Percentiles rank a stretch among this genome's conserved stretches.
Evolutionary conservation across 1,140 invertebrate genomes (phyloP).

Genomic region (Ptiloglossa arizonensis): DNA sequence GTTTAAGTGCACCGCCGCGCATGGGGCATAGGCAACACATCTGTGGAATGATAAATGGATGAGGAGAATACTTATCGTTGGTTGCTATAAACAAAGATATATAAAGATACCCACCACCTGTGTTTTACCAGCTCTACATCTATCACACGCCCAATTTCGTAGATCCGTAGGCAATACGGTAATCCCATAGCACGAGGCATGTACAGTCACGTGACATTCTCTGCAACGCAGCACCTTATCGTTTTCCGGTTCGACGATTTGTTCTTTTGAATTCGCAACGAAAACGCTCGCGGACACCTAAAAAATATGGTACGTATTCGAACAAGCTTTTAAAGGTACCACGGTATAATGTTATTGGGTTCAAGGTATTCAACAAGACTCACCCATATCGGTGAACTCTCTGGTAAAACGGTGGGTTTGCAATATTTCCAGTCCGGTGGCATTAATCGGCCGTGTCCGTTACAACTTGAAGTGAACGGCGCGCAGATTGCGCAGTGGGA

Average conservation of each 20-base stretch:
- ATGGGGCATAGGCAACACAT: slow-evolving; percentile 83
- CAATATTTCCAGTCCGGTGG: slow-evolving; percentile 78
- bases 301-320: background rate
- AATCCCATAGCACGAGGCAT: slow-evolving; percentile 81
- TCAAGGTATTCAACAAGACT: slow-evolving; percentile 7
- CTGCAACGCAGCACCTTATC: slow-evolving; percentile 79
- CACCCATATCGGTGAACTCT: slow-evolving; percentile 79
- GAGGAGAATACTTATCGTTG: too few relatives aligned
- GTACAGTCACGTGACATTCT: slow-evolving; percentile 80
- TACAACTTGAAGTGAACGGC: slow-evolving; percentile 70
- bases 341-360: too few relatives aligned
- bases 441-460: slow-evolving; percentile 72
- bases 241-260: slow-evolving; percentile 75
- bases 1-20: slow-evolving; percentile 85
- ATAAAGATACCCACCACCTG: slow-evolving; percentile 69
- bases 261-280: slow-evolving; percentile 78
- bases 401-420: slow-evolving; percentile 74
- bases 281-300: slow-evolving; percentile 77
- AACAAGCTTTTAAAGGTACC: too few relatives aligned
- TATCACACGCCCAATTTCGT: slow-evolving; percentile 82
- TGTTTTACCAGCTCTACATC: slow-evolving; percentile 77
- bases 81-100: too few relatives aligned
- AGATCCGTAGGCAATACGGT: slow-evolving; percentile 73
- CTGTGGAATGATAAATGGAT: slow-evolving; percentile 48
- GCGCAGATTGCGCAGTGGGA: slow-evolving; percentile 78